These are phyloP conservation scores for Pseudopipra pipra DNA, from an alignment of 2,113 vertebrate species.

Conservation along the genomic window DNA sequence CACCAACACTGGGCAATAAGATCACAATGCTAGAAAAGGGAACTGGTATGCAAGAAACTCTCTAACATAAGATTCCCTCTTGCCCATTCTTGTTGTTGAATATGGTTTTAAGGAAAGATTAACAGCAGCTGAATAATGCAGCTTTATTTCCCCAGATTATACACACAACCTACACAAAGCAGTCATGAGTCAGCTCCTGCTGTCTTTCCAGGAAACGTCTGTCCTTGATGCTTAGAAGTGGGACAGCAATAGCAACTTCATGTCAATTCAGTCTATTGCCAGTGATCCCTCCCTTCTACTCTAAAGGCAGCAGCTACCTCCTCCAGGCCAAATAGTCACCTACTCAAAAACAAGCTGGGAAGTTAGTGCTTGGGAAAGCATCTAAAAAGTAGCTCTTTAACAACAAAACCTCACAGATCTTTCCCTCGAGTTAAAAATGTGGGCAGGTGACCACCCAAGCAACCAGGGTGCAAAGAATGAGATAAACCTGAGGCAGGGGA, in stretches of 20 bases:
- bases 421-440: not conserved
- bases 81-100: not conserved
- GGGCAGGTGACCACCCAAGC: not conserved
- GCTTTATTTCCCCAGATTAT: not conserved
- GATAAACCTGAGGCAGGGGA: not conserved
- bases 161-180: not conserved
- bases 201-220: not conserved
- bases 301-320: not conserved
- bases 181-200: not conserved
- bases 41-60: not conserved
- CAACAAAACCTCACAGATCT: not conserved
- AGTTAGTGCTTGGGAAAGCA: not conserved
- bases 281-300: not conserved
- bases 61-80: not conserved
- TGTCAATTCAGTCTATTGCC: not conserved
- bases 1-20: not conserved
- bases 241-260: not conserved
- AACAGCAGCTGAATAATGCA: not conserved
- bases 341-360: not conserved
- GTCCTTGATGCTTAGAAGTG: not conserved
- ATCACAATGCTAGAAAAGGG: not conserved
- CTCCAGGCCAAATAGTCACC: not conserved
- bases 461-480: not conserved
- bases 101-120: not conserved
- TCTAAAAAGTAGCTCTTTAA: not conserved